phyloP scores from a whole-genome alignment of 2,797 vertebrate species.

The Babyrousa celebensis region DNA sequence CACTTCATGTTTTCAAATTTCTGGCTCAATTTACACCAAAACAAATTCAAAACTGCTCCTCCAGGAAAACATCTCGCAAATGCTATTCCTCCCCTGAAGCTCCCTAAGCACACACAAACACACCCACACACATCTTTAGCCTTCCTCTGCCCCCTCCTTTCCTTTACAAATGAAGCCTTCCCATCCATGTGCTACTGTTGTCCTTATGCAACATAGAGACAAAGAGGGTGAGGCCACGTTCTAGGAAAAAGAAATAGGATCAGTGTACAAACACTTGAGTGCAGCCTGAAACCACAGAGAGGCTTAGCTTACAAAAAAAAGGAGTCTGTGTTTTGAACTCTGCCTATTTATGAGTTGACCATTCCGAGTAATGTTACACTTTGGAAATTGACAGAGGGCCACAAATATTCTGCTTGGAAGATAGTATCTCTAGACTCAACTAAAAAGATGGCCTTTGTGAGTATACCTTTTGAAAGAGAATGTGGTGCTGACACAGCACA shows the following conservation, averaged over 20 bases:
- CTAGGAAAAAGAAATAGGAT: not conserved
- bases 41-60: constrained; percentile 69
- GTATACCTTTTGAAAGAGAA: not conserved
- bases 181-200: not conserved
- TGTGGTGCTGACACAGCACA: not conserved
- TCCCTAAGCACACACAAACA: not conserved
- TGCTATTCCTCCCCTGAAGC: constrained; percentile 62
- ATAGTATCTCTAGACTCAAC: not conserved
- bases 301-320: not conserved
- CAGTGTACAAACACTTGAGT: not conserved
- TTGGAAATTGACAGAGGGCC: not conserved
- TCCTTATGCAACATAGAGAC: constrained; percentile 23
- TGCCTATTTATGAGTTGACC: not conserved
- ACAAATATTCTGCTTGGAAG: constrained; percentile 2
- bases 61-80: constrained; percentile 77
- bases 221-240: not conserved
- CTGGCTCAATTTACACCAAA: constrained; percentile 79
- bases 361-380: constrained; percentile 12
- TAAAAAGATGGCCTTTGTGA: not conserved
- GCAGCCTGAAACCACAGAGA: not conserved
- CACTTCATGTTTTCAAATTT: constrained; percentile 84
- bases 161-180: not conserved
- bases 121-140: not conserved
- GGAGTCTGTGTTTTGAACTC: not conserved
- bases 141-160: not conserved